A percentile compares a stretch with the other conserved stretches of the same genome.
These are phyloP conservation scores for Egretta garzetta DNA, from an alignment of 2,113 vertebrate species.

Conservation along the genomic window DNA sequence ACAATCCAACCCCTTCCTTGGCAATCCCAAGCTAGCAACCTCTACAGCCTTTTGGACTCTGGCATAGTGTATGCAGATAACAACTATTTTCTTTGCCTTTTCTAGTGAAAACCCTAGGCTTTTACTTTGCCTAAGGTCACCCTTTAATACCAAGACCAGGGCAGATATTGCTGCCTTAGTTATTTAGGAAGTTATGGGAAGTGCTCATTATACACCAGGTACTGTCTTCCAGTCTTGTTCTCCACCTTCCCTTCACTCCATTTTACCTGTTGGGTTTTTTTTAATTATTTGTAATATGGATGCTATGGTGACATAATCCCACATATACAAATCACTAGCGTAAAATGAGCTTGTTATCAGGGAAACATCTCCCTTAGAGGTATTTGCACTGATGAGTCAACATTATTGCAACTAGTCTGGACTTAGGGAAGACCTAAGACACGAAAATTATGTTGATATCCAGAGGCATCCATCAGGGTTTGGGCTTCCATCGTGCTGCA, in stretches of 20 bases:
- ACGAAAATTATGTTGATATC: background rate
- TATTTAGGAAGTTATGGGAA: background rate
- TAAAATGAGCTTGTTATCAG: background rate
- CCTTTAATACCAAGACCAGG: background rate
- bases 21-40: background rate
- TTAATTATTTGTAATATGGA: too few species aligned
- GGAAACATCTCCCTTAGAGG: background rate
- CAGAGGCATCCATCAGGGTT: background rate
- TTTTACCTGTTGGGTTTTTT: background rate
- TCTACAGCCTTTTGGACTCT: background rate
- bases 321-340: background rate
- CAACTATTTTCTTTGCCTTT: background rate
- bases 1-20: background rate
- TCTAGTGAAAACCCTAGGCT: background rate
- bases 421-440: background rate
- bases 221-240: background rate
- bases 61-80: fast-evolving
- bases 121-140: background rate
- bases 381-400: background rate
- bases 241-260: background rate
- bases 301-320: background rate
- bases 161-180: background rate
- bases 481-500: background rate
- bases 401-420: background rate
- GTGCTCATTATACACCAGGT: background rate